phyloP scores from a whole-genome alignment of 2,113 vertebrate genomes.

The Datnioides undecimradiatus region DNA sequence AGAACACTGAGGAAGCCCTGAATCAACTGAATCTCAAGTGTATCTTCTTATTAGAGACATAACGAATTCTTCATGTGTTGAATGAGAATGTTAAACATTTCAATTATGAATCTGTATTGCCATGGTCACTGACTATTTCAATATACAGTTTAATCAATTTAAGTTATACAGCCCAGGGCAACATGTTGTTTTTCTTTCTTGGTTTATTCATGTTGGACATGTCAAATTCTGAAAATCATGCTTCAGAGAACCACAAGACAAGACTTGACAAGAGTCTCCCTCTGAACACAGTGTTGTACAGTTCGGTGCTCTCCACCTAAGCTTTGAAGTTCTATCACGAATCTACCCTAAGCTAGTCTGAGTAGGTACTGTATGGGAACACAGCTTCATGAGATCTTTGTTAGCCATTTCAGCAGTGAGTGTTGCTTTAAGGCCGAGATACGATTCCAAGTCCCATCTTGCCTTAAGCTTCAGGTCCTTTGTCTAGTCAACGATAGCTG shows the following conservation, averaged over 20 bases:
- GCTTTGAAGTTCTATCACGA: neutral
- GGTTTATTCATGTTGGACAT: no score
- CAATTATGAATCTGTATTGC: neutral
- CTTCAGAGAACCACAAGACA: neutral
- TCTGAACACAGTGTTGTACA: neutral
- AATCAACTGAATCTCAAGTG: neutral
- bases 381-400: neutral
- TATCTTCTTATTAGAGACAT: neutral
- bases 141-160: neutral
- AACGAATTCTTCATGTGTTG: slow-evolving; percentile 12
- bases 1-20: neutral
- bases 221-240: neutral
- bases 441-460: neutral
- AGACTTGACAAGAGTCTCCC: neutral
- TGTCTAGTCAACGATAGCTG: no score
- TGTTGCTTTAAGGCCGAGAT: neutral
- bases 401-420: neutral
- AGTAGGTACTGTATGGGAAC: neutral
- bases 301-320: neutral
- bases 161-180: neutral
- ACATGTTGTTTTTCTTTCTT: no score
- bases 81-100: neutral
- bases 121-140: neutral
- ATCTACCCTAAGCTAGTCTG: neutral
- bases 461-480: no score